Evolutionary conservation across 2,888 invertebrate genomes (phyloP).

Genomic region (Cheilosia grossa): DNA sequence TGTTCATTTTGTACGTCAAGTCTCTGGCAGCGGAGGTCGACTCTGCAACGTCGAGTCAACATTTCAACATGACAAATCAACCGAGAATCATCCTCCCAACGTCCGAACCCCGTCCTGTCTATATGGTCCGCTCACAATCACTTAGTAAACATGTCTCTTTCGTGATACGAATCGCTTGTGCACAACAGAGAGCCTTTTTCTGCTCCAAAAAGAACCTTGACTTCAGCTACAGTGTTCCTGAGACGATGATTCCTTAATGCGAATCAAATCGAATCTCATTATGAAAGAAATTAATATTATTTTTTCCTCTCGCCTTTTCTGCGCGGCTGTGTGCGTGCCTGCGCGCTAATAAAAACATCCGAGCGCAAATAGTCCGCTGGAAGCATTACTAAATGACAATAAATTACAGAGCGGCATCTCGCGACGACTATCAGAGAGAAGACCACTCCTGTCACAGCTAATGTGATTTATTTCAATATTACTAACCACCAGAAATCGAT

Average conservation of each 20-base stretch:
- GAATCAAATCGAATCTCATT: conserved; percentile 72
- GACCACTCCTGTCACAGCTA: conserved; percentile 63
- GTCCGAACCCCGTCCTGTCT: conserved; percentile 9
- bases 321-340: background rate
- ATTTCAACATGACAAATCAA: conserved; percentile 62
- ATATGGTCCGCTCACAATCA: conserved; percentile 23
- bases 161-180: conserved; percentile 63
- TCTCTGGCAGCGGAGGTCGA: conserved; percentile 20
- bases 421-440: background rate
- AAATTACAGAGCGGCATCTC: conserved; percentile 55
- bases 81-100: background rate
- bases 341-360: conserved; percentile 66
- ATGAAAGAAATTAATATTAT: conserved; percentile 65
- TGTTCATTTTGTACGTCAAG: conserved; percentile 71
- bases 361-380: conserved; percentile 48
- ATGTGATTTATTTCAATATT: conserved; percentile 75
- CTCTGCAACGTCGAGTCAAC: conserved; percentile 21
- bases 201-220: conserved; percentile 30
- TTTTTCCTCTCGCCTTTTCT: conserved; percentile 10
- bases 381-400: conserved; percentile 73
- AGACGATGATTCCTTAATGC: conserved; percentile 47
- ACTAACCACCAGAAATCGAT: conserved; percentile 74
- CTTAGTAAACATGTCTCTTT: conserved; percentile 59
- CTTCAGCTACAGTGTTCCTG: background rate
- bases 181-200: conserved; percentile 19